Evolutionary conservation across 2,113 vertebrate genomes (phyloP).

Genomic region (Centropus unirufus): DNA sequence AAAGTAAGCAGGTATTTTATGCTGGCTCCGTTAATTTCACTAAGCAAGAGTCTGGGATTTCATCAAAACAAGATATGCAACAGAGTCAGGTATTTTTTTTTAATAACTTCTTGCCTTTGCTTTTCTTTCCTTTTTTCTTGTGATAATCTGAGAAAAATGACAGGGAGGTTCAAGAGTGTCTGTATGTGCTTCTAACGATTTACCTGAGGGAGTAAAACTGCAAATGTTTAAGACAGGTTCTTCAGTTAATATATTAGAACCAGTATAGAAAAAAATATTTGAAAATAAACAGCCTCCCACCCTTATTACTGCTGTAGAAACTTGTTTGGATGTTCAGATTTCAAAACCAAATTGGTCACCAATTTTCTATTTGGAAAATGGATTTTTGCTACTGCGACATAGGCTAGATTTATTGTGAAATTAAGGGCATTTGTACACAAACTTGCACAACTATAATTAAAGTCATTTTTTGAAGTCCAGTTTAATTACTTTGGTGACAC

Average conservation of each 20-base stretch:
- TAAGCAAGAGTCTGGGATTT: neutral
- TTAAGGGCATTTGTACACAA: neutral
- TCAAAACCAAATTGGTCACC: neutral
- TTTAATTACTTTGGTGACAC: conserved; percentile 40
- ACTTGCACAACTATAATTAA: conserved; percentile 17
- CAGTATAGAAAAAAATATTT: neutral
- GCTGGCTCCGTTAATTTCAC: neutral
- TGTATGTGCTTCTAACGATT: neutral
- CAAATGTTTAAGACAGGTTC: neutral
- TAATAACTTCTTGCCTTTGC: neutral
- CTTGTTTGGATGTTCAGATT: neutral
- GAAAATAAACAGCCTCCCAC: neutral
- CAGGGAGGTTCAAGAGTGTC: neutral
- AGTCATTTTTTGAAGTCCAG: conserved; percentile 35
- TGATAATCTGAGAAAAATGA: neutral
- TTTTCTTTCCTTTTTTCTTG: neutral
- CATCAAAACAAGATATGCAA: neutral
- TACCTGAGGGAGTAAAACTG: neutral
- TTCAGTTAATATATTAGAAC: neutral
- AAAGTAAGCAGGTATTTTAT: neutral
- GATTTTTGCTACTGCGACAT: neutral
- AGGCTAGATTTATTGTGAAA: neutral
- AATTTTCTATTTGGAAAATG: neutral
- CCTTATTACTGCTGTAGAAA: neutral
- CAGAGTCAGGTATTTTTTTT: neutral